Evolutionary conservation across 2,113 vertebrate species (phyloP).

Genomic region (Misgurnus mizolepis): DNA sequence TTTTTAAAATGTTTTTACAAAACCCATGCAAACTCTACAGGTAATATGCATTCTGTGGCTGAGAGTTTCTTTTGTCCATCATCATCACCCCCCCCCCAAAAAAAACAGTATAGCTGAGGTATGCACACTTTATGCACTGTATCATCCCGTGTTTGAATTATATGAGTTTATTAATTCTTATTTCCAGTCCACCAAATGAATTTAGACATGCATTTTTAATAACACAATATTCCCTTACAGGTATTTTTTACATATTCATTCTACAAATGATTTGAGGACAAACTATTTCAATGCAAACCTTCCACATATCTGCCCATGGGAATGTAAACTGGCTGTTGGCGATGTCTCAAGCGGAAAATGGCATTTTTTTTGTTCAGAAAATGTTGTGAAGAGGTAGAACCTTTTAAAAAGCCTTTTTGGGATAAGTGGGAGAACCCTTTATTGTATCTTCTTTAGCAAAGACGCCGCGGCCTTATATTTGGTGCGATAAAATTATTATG

Average conservation of each 20-base stretch:
- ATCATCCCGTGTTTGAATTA: constrained; percentile 84
- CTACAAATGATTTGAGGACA: constrained; percentile 86
- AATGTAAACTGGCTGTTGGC: constrained; percentile 83
- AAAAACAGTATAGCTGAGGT: constrained; percentile 98
- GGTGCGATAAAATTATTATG: constrained; percentile 95
- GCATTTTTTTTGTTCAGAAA: constrained; percentile 93
- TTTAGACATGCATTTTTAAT: constrained; percentile 89
- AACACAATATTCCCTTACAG: constrained; percentile 91
- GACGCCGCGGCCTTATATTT: constrained; percentile 95
- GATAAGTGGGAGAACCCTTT: constrained; percentile 94
- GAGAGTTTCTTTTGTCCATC: constrained; percentile 86
- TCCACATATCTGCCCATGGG: constrained; percentile 78
- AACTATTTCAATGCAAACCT: constrained; percentile 86
- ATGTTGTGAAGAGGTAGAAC: constrained; percentile 99
- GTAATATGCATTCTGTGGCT: constrained; percentile 99
- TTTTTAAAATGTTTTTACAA: constrained; percentile 96
- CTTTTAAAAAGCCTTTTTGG: constrained; percentile 98
- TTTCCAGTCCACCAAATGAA: constrained; percentile 94
- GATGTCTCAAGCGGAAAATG: constrained; percentile 87
- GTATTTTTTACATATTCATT: constrained; percentile 85
- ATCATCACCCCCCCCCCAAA: constrained; percentile 55
- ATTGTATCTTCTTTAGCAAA: constrained; percentile 79
- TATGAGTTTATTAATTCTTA: constrained; percentile 77
- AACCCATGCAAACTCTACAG: constrained; percentile 99
- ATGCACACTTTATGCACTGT: constrained; percentile 93